A percentile compares a stretch with the other conserved stretches of the same genome.
These are phyloP conservation scores for Streblospio benedicti DNA, from an alignment of 1,140 invertebrate species.

Conservation along the genomic window DNA sequence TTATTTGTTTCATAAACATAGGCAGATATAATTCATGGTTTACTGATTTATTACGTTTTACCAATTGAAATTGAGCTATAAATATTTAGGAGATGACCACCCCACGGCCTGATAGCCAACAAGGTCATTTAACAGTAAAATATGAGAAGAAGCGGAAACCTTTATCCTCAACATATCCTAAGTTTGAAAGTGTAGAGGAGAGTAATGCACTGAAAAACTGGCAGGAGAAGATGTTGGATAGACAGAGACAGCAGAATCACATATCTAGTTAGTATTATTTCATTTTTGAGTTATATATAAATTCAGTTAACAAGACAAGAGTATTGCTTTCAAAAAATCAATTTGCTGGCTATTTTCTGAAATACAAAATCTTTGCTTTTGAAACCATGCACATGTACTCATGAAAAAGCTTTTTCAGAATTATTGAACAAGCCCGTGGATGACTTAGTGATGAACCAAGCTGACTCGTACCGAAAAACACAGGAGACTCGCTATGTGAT, in stretches of 20 bases:
- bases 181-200: conserved; percentile 21
- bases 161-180: conserved; percentile 15
- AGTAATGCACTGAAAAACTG: conserved; percentile 43
- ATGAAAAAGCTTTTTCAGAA: conserved; percentile 31
- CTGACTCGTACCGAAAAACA: conserved; percentile 33
- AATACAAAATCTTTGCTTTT: no score
- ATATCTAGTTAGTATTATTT: conserved; percentile 38
- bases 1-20: not conserved
- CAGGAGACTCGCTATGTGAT: conserved; percentile 42
- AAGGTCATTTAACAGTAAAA: conserved; percentile 25
- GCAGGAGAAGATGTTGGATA: conserved; percentile 41
- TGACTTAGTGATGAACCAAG: conserved; percentile 42
- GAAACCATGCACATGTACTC: no score
- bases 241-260: conserved; percentile 41
- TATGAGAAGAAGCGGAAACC: conserved; percentile 32
- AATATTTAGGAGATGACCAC: no score
- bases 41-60: no score
- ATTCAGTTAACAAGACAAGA: not conserved
- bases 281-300: no score
- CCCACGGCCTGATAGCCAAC: no score
- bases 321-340: no score
- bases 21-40: not conserved
- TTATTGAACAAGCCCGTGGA: conserved; percentile 40
- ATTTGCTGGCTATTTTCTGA: no score
- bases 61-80: no score